phyloP scores from a whole-genome alignment of 2,888 invertebrate species.

The Anarsia innoxiella region DNA sequence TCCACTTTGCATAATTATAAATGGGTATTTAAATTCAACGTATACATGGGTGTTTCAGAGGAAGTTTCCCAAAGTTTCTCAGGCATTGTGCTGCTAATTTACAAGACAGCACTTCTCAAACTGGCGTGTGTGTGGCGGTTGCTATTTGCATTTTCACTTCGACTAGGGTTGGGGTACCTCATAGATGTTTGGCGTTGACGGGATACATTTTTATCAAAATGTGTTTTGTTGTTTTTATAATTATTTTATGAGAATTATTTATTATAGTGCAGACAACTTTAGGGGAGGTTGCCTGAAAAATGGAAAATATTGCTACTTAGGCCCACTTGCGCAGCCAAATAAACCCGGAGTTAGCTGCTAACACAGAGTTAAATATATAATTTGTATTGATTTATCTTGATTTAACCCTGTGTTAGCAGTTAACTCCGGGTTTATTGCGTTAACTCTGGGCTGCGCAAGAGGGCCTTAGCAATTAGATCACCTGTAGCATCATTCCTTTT shows the following conservation, averaged over 20 bases:
- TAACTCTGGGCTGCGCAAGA: too few relatives aligned
- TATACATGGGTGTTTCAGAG: too few relatives aligned
- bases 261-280: too few relatives aligned
- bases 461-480: neutral
- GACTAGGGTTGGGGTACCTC: conserved; percentile 1
- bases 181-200: neutral
- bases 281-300: neutral
- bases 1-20: neutral
- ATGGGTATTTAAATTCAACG: conserved; percentile 1
- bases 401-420: too few relatives aligned
- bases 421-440: too few relatives aligned
- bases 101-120: conserved; percentile 32
- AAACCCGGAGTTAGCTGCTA: too few relatives aligned
- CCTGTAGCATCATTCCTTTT: neutral
- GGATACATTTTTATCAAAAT: neutral
- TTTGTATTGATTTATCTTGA: too few relatives aligned
- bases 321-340: too few relatives aligned
- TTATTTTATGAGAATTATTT: too few relatives aligned
- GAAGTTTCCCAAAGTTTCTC: conserved; percentile 11
- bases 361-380: too few relatives aligned
- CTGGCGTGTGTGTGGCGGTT: conserved; percentile 29
- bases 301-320: neutral
- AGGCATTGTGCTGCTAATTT: conserved; percentile 35
- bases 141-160: conserved; percentile 35
- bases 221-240: neutral